Conservation (phyloP, 1,140 invertebrate species). For the Oryctes rhinoceros region DNA sequence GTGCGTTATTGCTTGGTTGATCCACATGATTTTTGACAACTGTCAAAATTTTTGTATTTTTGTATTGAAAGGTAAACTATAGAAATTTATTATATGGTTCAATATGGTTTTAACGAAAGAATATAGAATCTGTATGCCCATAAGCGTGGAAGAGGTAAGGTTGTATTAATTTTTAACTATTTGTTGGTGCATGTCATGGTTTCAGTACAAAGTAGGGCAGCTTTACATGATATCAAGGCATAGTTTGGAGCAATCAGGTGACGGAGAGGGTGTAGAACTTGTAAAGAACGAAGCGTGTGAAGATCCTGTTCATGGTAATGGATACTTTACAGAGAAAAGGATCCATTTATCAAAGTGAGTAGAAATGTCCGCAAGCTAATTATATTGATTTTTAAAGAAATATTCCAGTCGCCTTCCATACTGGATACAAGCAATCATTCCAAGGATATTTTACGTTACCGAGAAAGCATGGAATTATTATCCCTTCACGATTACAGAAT, state of each 20-base stretch:
- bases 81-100: conserved; percentile 3
- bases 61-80: neutral
- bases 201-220: conserved; percentile 89
- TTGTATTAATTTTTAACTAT: neutral
- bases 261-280: conserved; percentile 92
- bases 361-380: neutral
- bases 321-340: conserved; percentile 91
- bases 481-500: conserved; percentile 88
- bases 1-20: no score
- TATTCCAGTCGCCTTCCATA: conserved; percentile 81
- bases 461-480: conserved; percentile 97
- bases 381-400: conserved; percentile 32
- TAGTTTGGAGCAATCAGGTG: conserved; percentile 88
- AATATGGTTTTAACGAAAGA: conserved; percentile 84
- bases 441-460: conserved; percentile 91
- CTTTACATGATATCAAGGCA: conserved; percentile 95
- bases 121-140: conserved; percentile 92
- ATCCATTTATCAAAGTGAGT: conserved; percentile 86
- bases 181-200: conserved; percentile 46
- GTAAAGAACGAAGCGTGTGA: conserved; percentile 83
- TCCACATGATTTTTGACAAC: neutral
- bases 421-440: conserved; percentile 88
- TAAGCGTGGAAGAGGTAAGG: conserved; percentile 87
- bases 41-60: conserved; percentile 17
- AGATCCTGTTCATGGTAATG: conserved; percentile 81